These are phyloP conservation scores for Metacarcinus magister DNA, from an alignment of 2,888 invertebrate species.

Conservation along the genomic window DNA sequence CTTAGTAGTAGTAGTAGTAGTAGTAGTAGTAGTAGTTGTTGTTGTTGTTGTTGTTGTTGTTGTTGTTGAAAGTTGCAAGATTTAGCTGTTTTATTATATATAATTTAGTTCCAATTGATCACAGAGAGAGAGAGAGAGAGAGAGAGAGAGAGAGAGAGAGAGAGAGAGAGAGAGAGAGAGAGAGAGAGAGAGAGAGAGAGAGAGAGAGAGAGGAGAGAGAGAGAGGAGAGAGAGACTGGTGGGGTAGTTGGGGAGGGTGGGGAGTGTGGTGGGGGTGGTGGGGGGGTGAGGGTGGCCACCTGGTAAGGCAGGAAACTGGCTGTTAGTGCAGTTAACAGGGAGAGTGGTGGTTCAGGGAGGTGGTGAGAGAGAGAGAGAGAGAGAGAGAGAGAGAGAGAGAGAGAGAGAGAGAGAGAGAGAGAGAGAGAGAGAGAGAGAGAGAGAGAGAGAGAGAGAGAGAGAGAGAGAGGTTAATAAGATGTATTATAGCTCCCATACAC, in stretches of 20 bases:
- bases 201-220: background rate
- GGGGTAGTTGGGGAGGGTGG: too few relatives aligned
- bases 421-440: conserved; percentile 26
- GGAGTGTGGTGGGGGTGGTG: background rate
- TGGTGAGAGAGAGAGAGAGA: background rate
- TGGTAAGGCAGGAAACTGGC: conserved; percentile 40
- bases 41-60: background rate
- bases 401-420: conserved; percentile 27
- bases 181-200: background rate
- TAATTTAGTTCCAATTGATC: too few relatives aligned
- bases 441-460: background rate
- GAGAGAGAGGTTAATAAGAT: too few relatives aligned
- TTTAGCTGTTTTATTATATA: too few relatives aligned
- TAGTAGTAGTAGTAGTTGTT: background rate
- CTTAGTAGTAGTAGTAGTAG: background rate
- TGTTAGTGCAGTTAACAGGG: conserved; percentile 59
- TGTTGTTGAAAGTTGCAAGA: background rate
- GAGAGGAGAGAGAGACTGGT: background rate
- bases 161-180: background rate
- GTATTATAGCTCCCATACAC: too few relatives aligned
- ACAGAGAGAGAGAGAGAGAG: background rate
- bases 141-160: background rate
- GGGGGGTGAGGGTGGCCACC: conserved; percentile 46
- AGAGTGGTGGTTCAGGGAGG: conserved; percentile 32
- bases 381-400: conserved; percentile 48